Base-by-base conservation (phyloP, 2,888 invertebrate genomes). In the Agonopterix subpropinquella region DNA sequence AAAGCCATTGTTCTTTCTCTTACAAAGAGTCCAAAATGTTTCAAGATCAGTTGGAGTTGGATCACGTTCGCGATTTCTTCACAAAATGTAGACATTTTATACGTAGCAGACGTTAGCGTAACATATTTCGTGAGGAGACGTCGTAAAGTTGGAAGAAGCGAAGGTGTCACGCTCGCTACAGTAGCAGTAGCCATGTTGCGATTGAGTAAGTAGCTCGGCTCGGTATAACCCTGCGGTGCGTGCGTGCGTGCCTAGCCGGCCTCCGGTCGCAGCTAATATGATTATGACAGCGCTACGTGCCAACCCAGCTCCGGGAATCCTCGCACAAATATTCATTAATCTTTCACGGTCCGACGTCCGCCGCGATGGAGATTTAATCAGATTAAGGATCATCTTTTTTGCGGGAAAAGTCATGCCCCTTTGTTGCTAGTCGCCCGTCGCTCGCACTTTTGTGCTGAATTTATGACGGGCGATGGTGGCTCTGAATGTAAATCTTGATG, bases 371-470 rank as follows among this genome's bases (percentile, higher is more conserved):
- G 87, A 87, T 88, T 88, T 88, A 88, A 88, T 87, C 87, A 86
- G 88, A 87, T 88, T 88, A 88, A 86, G 88, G 88, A 86, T 88
- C 87, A 87, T 87, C 85, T 87, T 88, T 78, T 88, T 87, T 83
- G 83, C 80, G 80, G 81, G 79, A 82, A 83, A 85, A 85, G 83
- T 85, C 85, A 77, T 84, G 86, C 77, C 83, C 86, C 77, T 86
- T 85, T 86, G 85, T 87, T 86, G 82, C 81, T 80, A 73, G 75
- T 78, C 81, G 77, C 74, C 80, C 80, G 80, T 77, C 79, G 77
- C 79, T 78, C 77, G 79, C 84, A 84, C 84, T 86, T 83, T 84
- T 83, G 80, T 78, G 81, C 72, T 76, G 76, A 84, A 85, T 86
- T 86, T 86, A 87, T 85, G 85, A 82, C 74, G 69, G 74, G 67